Percentiles rank a stretch among this genome's conserved stretches.
Conservation (phyloP, 2,113 vertebrate species). For the Alaudala cheleensis region DNA sequence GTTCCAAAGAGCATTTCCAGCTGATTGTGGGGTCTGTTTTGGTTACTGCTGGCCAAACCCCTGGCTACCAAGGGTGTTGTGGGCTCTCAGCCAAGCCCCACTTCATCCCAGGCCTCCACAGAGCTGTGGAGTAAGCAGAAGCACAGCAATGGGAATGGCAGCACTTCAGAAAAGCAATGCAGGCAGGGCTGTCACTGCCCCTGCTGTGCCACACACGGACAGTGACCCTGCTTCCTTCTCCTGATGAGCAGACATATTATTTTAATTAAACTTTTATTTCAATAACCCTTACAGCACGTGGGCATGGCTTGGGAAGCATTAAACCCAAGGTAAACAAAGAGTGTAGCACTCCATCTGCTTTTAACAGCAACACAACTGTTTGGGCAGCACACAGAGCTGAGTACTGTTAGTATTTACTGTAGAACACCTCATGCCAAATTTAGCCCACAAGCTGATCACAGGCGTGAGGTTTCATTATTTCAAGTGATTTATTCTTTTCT, state of each 20-base stretch:
- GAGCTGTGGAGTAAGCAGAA: background rate
- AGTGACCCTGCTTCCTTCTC: background rate
- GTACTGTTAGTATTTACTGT: slow-evolving; percentile 36
- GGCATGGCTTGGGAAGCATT: background rate
- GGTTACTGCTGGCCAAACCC: background rate
- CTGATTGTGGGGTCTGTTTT: background rate
- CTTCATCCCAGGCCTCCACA: background rate
- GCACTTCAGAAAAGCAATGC: background rate
- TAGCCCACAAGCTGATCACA: background rate
- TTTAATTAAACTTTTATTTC: slow-evolving; percentile 38
- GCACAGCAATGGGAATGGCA: background rate
- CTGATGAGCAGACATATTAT: background rate
- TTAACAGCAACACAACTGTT: background rate
- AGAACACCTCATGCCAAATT: slow-evolving; percentile 27
- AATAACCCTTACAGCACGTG: fast-evolving
- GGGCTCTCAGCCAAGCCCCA: background rate
- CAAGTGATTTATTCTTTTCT: slow-evolving; percentile 59
- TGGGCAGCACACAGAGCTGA: slow-evolving; percentile 23
- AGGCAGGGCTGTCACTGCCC: background rate
- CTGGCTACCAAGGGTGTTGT: background rate
- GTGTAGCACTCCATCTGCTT: background rate
- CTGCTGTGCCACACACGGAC: background rate
- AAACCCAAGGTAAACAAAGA: background rate
- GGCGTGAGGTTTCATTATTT: slow-evolving; percentile 28
- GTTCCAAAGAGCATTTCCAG: background rate